Conservation (phyloP, 2,888 invertebrate species). For the Tenthredo distinguenda region DNA sequence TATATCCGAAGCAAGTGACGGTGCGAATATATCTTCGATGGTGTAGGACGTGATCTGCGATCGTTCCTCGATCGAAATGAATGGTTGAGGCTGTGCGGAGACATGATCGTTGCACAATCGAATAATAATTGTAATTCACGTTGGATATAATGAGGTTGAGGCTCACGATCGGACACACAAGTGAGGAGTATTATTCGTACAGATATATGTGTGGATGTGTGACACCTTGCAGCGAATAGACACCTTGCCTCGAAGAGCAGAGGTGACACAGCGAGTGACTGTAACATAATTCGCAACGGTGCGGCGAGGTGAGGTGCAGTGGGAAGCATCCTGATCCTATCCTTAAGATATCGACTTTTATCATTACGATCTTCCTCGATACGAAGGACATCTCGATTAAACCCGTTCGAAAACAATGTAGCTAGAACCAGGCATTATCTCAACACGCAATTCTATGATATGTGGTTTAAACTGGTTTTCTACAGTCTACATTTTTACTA, state of each 20-base stretch:
- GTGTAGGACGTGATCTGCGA: conserved; percentile 39
- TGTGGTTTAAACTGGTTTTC: neutral
- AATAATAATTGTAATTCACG: conserved; percentile 74
- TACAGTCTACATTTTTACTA: neutral
- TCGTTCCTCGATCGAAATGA: conserved; percentile 37
- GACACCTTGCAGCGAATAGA: conserved; percentile 24
- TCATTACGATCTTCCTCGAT: conserved; percentile 71
- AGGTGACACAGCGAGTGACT: conserved; percentile 34
- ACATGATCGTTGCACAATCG: conserved; percentile 74
- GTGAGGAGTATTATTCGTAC: neutral
- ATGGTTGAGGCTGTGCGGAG: conserved; percentile 58
- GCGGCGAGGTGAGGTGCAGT: neutral
- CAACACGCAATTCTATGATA: neutral
- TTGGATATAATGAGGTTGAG: conserved; percentile 66
- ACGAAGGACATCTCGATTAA: conserved; percentile 74
- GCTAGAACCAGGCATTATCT: neutral
- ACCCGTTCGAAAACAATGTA: conserved; percentile 73
- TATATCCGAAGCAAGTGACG: conserved; percentile 27
- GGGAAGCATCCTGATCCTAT: conserved; percentile 61
- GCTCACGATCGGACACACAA: conserved; percentile 24
- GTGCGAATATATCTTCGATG: conserved; percentile 33
- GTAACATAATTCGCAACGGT: conserved; percentile 26
- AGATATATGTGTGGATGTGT: neutral
- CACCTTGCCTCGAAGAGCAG: neutral
- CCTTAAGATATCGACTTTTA: conserved; percentile 73